phyloP scores from a whole-genome alignment of 2,888 invertebrate species.

The Hyposoter didymator region DNA sequence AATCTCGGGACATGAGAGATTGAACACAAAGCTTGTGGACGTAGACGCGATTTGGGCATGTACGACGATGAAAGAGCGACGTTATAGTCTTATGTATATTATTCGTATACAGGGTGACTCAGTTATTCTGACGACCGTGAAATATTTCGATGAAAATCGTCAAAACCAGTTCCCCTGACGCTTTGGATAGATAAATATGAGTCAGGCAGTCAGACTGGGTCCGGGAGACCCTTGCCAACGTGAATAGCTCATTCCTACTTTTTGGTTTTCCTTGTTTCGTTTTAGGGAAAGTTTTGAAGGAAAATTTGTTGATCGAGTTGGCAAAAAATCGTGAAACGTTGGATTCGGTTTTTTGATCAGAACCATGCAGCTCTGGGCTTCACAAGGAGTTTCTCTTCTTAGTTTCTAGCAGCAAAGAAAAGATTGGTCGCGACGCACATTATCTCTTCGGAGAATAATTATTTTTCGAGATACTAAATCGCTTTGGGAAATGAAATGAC shows the following conservation, averaged over 20 bases:
- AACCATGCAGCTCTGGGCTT: neutral
- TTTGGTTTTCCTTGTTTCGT: too few species aligned
- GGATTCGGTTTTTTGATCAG: too few species aligned
- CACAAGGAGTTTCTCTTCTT: neutral
- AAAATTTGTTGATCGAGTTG: too few species aligned
- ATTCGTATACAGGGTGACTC: neutral
- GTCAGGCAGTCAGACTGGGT: neutral
- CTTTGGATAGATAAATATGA: neutral
- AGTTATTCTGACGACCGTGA: neutral
- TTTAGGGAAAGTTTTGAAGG: too few species aligned
- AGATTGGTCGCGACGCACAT: neutral
- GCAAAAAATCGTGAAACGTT: too few species aligned
- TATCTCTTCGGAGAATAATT: neutral
- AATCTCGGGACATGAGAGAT: conserved; percentile 47
- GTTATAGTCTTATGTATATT: neutral
- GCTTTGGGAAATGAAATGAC: neutral
- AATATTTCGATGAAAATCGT: neutral
- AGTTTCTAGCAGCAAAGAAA: neutral
- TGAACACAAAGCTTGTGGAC: conserved; percentile 37
- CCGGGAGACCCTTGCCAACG: neutral
- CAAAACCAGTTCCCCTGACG: neutral
- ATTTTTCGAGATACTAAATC: neutral
- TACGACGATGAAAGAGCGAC: conserved; percentile 9
- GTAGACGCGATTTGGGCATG: conserved; percentile 31
- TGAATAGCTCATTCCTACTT: too few species aligned